A percentile compares a stretch with the other conserved stretches of the same genome.
phyloP scores from a whole-genome alignment of 2,797 vertebrate genomes.

The Pseudochaenichthys georgianus region DNA sequence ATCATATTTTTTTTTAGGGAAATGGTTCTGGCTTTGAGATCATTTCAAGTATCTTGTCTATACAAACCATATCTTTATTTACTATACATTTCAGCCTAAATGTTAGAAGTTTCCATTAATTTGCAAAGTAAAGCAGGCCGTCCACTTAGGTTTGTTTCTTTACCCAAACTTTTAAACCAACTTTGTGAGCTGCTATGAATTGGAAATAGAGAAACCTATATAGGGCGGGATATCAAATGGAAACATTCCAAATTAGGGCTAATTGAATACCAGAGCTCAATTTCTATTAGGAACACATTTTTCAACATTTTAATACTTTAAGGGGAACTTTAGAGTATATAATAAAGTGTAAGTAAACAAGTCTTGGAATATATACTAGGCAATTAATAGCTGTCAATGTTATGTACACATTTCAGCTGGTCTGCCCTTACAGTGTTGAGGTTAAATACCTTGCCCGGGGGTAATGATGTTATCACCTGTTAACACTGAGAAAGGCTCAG shows the following conservation, averaged over 20 bases:
- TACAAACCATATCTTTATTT: conserved; percentile 19
- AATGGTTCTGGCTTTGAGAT: conserved; percentile 4
- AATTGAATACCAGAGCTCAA: neutral
- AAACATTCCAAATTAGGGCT: neutral
- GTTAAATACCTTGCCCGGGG: neutral
- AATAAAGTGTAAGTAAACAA: neutral
- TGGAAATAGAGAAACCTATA: neutral
- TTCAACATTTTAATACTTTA: no score
- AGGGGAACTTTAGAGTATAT: neutral
- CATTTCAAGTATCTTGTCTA: conserved; percentile 10
- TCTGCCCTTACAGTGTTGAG: neutral
- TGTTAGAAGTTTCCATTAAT: neutral
- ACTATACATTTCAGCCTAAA: neutral
- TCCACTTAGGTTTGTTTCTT: conserved; percentile 4
- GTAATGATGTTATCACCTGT: neutral
- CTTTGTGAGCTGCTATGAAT: neutral
- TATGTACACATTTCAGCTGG: neutral
- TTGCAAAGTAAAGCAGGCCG: neutral
- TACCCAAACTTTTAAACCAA: neutral
- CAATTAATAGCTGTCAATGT: no score
- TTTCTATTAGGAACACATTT: neutral
- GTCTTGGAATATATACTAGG: neutral
- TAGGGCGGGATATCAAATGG: neutral
- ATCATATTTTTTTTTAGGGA: neutral
- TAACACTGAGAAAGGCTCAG: neutral